These are phyloP conservation scores for Propithecus coquereli DNA, from an alignment of 2,113 vertebrate species.

Conservation along the genomic window DNA sequence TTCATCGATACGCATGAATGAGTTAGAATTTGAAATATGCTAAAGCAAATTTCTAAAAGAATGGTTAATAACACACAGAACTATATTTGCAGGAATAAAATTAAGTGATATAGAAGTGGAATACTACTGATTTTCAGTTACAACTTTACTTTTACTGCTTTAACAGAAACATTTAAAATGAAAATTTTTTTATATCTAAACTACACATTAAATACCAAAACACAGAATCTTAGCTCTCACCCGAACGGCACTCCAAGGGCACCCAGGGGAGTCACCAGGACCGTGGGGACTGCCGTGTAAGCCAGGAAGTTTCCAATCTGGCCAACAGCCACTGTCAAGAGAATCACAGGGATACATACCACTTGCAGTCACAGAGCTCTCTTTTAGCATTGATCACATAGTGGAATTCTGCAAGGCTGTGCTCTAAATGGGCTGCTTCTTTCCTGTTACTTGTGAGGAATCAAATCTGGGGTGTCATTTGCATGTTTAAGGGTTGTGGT, in stretches of 20 bases:
- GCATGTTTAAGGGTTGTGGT: not conserved
- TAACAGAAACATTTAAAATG: not conserved
- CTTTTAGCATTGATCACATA: not conserved
- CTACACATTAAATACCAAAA: conserved; percentile 36
- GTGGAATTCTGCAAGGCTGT: not conserved
- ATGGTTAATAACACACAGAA: not conserved
- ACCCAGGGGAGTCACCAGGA: conserved; percentile 94
- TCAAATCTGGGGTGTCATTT: no score
- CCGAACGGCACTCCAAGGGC: conserved; percentile 97
- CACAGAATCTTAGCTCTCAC: conserved; percentile 84
- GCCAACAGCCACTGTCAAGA: conserved; percentile 90
- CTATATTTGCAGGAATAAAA: not conserved
- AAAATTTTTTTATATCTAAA: not conserved
- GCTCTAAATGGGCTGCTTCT: not conserved
- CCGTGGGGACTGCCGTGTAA: conserved; percentile 94
- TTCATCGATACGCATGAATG: not conserved
- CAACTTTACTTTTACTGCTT: not conserved
- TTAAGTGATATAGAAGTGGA: not conserved
- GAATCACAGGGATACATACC: conserved; percentile 63
- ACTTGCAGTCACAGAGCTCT: not conserved
- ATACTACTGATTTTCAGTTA: not conserved
- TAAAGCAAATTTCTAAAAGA: not conserved
- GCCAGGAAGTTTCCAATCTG: conserved; percentile 98
- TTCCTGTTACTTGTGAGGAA: not conserved
- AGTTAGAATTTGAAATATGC: not conserved